Evolutionary conservation across 2,113 vertebrate genomes (phyloP), one percentile per base, ranked within the genome.

Genomic region (Pionites leucogaster): DNA sequence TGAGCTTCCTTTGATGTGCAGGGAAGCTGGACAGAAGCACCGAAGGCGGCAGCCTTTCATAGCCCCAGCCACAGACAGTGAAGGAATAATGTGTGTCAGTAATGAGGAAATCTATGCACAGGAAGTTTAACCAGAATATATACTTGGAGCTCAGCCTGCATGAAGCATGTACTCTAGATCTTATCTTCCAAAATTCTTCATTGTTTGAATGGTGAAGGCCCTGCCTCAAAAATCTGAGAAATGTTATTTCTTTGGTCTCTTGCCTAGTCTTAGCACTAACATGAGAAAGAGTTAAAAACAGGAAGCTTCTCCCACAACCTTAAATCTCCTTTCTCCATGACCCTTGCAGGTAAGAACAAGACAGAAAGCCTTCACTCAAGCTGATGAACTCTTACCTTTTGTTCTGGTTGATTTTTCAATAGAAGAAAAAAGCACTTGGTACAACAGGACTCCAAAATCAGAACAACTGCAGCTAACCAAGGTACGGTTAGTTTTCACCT

Each of bases 191-290:
- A 83, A 93, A 85, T 71, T 82, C 65, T 81, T 93, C 94, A 79
- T 64, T 93, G 70, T 91, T 88, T 35, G 6, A 90, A 65, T 62
- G 59, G 86, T 47, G 37, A 67, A 94, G 82, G 88, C 55, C 41
- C 47, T 94, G 82, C 90, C 95, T 93, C 94, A 95, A 94, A 95
- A 96, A 95, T 92, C 3, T 79, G 55, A 92, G 80, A 90, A 88
- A 97, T 92, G 82, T 79, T 93, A 67, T 83, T 95, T 91, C 71
- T 74, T 64, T 88, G 60, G 67, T 88, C 92, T 95, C 68, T 68
- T 93, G 94, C 72, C 53, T 75, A 90, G 74, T 29, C 63, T 85
- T 41, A 81, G 46, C 71, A 92, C 65, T 86, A 83, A 42, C 49
- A 68, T 92, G 47, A 90, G 86, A 77, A 91, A 83, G n/a, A 83